Evolutionary conservation across 2,113 vertebrate species (phyloP).

Genomic region (Puntigrus tetrazona): DNA sequence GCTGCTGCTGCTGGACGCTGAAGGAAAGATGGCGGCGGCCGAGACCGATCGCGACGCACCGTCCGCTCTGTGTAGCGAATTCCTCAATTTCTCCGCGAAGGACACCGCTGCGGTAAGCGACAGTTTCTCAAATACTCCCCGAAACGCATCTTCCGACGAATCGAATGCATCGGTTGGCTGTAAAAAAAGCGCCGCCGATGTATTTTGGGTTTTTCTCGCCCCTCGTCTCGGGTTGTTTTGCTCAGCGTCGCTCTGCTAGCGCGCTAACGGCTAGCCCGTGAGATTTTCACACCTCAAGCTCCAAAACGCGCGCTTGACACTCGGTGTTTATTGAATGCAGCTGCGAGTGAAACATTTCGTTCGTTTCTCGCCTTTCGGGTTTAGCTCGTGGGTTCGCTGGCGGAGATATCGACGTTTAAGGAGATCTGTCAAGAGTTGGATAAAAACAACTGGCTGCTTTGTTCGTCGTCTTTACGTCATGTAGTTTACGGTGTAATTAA

Average conservation of each 20-base stretch:
- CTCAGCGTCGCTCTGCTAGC: conserved; percentile 30
- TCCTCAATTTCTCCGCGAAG: conserved; percentile 74
- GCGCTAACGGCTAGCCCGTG: conserved; percentile 38
- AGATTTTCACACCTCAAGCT: neutral
- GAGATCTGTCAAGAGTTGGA: neutral
- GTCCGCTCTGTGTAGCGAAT: conserved; percentile 68
- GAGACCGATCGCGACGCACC: conserved; percentile 65
- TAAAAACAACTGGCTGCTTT: conserved; percentile 32
- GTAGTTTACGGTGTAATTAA: neutral
- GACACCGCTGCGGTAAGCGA: conserved; percentile 75
- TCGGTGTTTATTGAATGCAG: no score
- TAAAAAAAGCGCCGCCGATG: neutral
- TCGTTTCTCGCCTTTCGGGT: neutral
- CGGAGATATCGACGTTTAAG: neutral
- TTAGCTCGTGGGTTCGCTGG: neutral
- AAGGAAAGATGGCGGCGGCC: conserved; percentile 76
- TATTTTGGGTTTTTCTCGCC: conserved; percentile 18
- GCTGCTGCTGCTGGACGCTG: conserved; percentile 38
- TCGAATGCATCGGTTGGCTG: neutral
- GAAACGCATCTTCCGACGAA: neutral
- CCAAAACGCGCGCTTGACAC: conserved; percentile 8
- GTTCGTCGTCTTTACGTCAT: conserved; percentile 3
- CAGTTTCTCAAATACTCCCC: conserved; percentile 25
- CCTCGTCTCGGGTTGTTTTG: conserved; percentile 61
- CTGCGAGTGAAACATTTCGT: no score